phyloP scores from a whole-genome alignment of 2,797 vertebrate genomes.

The Scolopax rusticola region DNA sequence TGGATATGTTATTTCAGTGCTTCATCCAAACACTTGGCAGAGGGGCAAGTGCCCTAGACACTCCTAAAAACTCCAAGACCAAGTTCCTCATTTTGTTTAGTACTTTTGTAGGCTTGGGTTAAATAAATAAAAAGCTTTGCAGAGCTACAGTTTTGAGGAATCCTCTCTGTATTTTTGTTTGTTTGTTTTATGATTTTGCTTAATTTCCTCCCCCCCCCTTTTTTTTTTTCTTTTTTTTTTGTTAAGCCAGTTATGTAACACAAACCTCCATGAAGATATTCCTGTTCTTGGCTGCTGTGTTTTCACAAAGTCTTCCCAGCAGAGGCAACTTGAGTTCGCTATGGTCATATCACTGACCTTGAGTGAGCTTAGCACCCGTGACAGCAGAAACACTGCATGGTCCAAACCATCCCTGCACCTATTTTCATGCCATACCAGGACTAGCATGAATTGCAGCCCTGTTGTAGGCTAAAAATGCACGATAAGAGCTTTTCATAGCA shows the following conservation, averaged over 20 bases:
- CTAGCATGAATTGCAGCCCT: not conserved
- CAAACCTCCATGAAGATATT: not conserved
- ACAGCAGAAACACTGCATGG: not conserved
- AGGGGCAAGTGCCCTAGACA: not conserved
- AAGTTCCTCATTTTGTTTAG: not conserved
- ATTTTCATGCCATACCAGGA: accelerated
- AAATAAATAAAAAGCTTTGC: not conserved
- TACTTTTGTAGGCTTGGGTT: not conserved
- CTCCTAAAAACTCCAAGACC: not conserved
- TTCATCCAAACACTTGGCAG: conserved; percentile 26
- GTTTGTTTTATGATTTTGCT: not conserved
- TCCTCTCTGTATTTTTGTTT: not conserved
- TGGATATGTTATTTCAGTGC: not conserved
- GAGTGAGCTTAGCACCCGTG: not conserved
- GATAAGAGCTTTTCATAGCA: not conserved
- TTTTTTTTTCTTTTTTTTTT: not conserved
- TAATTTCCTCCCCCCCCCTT: not conserved
- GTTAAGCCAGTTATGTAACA: not conserved
- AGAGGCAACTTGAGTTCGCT: not conserved
- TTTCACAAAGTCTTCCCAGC: not conserved
- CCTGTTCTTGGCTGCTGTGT: not conserved
- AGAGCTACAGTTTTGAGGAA: not conserved
- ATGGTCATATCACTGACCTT: not conserved
- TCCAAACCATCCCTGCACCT: not conserved
- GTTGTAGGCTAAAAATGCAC: not conserved